Percentiles rank a stretch among this genome's conserved stretches.
Conservation (phyloP, 2,888 invertebrate species). For the Drosophila colorata region DNA sequence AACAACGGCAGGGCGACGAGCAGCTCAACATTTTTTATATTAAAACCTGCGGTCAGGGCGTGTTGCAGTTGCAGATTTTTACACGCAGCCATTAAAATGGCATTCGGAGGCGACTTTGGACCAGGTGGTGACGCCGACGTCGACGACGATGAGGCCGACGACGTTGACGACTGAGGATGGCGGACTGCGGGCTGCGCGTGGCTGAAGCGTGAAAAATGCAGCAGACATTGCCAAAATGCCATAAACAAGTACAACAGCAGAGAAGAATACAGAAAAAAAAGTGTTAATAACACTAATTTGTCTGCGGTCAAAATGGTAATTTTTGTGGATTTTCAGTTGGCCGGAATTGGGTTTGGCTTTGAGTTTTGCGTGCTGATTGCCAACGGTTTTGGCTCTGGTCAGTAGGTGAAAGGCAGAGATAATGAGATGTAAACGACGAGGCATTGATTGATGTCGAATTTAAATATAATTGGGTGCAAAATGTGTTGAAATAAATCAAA, state of each 20-base stretch:
- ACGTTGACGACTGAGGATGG: conserved; percentile 7
- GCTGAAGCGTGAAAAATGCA: conserved; percentile 76
- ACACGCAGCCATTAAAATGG: conserved; percentile 57
- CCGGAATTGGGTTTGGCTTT: conserved; percentile 46
- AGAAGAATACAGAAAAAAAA: conserved; percentile 49
- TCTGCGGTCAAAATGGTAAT: conserved; percentile 79
- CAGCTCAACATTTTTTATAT: conserved; percentile 67
- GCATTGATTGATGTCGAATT: conserved; percentile 57
- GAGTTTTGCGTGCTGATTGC: conserved; percentile 13
- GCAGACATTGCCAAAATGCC: conserved; percentile 67
- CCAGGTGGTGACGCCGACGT: conserved; percentile 56
- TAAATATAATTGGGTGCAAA: conserved; percentile 75
- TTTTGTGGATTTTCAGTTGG: conserved; percentile 77
- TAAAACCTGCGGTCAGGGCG: conserved; percentile 78
- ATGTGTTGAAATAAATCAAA: conserved; percentile 33
- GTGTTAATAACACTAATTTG: conserved; percentile 81
- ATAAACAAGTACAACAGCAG: conserved; percentile 50
- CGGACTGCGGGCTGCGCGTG: conserved; percentile 56
- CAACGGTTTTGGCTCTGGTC: conserved; percentile 59
- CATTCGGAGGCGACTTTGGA: conserved; percentile 55
- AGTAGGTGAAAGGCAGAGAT: conserved; percentile 75
- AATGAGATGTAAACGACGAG: conserved; percentile 73
- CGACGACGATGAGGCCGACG: conserved; percentile 10
- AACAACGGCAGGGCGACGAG: conserved; percentile 40
- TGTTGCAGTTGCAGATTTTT: conserved; percentile 67